phyloP scores from a whole-genome alignment of 2,113 vertebrate species.

The Paramormyrops kingsleyae region DNA sequence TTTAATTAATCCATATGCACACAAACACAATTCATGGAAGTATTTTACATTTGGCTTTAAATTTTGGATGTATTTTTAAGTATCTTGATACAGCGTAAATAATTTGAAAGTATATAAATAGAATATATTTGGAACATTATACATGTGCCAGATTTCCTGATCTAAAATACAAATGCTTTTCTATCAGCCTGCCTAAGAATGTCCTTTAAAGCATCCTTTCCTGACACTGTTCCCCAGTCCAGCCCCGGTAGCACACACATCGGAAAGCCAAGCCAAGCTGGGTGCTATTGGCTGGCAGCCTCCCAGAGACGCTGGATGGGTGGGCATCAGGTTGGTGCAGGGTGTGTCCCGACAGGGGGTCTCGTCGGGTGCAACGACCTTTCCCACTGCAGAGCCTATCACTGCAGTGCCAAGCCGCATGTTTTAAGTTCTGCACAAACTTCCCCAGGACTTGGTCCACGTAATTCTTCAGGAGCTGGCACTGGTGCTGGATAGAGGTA shows the following conservation, averaged over 20 bases:
- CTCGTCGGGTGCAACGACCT: slow-evolving; percentile 64
- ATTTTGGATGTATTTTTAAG: neutral
- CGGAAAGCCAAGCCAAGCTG: slow-evolving; percentile 44
- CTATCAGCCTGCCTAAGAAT: neutral
- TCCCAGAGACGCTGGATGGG: neutral
- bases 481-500: slow-evolving; percentile 57
- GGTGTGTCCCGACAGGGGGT: slow-evolving; percentile 42
- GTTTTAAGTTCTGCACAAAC: slow-evolving; percentile 62
- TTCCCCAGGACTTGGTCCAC: slow-evolving; percentile 64
- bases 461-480: slow-evolving; percentile 67
- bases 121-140: neutral
- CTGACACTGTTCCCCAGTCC: slow-evolving; percentile 61
- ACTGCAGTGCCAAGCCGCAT: slow-evolving; percentile 61
- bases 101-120: neutral
- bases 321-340: slow-evolving; percentile 48
- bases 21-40: neutral
- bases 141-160: neutral
- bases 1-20: neutral
- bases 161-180: neutral
- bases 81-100: neutral
- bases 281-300: neutral
- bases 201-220: neutral
- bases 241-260: slow-evolving; percentile 72
- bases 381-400: slow-evolving; percentile 54
- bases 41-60: neutral